Evolutionary conservation across 2,113 vertebrate genomes (phyloP), one percentile per base, ranked within the genome.

Genomic region (Xiphophorus hellerii): DNA sequence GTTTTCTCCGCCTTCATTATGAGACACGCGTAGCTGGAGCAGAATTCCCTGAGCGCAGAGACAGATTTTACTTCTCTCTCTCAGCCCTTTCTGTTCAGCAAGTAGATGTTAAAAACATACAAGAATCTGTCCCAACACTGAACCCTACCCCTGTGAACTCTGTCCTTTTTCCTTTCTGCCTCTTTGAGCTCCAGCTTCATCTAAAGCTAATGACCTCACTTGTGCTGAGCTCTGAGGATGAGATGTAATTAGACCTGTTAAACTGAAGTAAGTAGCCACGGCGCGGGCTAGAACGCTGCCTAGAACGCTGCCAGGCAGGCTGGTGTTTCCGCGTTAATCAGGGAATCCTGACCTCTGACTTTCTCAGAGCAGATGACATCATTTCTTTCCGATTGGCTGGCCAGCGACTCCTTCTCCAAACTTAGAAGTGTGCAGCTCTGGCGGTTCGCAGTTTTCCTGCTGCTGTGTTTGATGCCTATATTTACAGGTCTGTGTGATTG

Each of bases 301-400:
- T 27, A 2, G 39, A 58, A 37, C 68, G 6, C n/a, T 62, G 39
- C 60, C 73, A 48, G 75, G 69, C 66, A 67, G 77, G 78, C 72
- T 74, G 14, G 48, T n/a, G 60, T 70, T 69, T 39, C 65, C 62
- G 35, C 68, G 73, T 76, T 88, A 82, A 76, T 62, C 60, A 17
- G 66, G 71, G 62, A 74, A 22, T 33, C 54, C 66, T 70, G 78
- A 83, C 80, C 78, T 82, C 62, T 77, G 69, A 75, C 61, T 29
- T n/a, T 90, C 80, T 77, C 75, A 76, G 89, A 87, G 82, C 29
- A 30, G 35, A 51, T 80, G 71, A 84, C 44, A 62, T 84, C 76
- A 80, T 37, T 62, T 67, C 71, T 33, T n/a, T 20, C 13, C 58
- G 39, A 64, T 20, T 29, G 31, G 39, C 64, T 86, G 58, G 7